phyloP scores from a whole-genome alignment of 2,888 invertebrate species.

The Clusia tigrina region DNA sequence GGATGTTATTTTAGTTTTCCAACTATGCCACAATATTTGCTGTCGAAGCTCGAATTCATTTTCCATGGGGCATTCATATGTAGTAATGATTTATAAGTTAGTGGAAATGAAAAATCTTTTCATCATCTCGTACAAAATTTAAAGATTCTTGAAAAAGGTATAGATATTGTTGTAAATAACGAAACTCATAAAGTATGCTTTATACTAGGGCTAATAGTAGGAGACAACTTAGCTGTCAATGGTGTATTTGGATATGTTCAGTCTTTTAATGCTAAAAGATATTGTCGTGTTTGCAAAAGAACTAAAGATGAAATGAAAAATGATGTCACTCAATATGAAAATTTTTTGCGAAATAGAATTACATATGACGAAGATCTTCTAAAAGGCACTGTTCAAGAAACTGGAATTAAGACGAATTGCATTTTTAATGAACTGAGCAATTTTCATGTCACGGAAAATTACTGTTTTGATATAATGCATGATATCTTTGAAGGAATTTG shows the following conservation, averaged over 20 bases:
- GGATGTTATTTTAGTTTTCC: conserved; percentile 24
- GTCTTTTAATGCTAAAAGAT: conserved; percentile 39
- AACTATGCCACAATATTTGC: conserved; percentile 34
- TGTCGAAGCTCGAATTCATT: conserved; percentile 35
- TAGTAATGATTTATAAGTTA: conserved; percentile 30
- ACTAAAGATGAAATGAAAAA: conserved; percentile 37
- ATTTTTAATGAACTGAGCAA: too few species aligned
- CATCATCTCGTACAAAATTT: too few species aligned
- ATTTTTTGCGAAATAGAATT: conserved; percentile 36
- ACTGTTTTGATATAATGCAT: too few species aligned
- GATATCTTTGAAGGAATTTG: too few species aligned
- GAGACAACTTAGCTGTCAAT: conserved; percentile 41
- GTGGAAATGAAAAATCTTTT: conserved; percentile 33
- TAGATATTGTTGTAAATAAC: too few species aligned
- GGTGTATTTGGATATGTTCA: conserved; percentile 32
- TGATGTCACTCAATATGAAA: conserved; percentile 34
- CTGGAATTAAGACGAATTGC: conserved; percentile 38
- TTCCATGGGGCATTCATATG: conserved; percentile 35
- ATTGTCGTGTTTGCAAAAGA: conserved; percentile 38
- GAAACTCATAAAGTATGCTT: too few species aligned
- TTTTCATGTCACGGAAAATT: too few species aligned
- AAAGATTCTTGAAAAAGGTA: too few species aligned
- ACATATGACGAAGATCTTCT: conserved; percentile 32
- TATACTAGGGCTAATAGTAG: too few species aligned
- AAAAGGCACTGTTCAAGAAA: conserved; percentile 31